Evolutionary conservation across 2,797 vertebrate species (phyloP).

Genomic region (Muscicapa comitata): DNA sequence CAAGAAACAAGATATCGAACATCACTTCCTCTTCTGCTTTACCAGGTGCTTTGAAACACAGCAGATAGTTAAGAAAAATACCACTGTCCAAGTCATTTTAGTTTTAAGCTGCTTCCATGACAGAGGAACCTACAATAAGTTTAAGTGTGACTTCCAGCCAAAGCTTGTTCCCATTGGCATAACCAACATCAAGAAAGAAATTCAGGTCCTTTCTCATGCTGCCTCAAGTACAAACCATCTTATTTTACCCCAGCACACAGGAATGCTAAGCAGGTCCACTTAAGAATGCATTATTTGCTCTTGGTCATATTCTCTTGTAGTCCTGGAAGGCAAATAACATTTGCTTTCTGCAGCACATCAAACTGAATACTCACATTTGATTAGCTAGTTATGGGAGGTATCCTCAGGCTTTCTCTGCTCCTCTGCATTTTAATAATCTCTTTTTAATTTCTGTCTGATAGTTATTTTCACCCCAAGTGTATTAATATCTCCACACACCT

Average conservation of each 20-base stretch:
- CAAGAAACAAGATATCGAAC: not conserved
- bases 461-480: not conserved
- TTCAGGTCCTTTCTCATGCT: not conserved
- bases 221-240: not conserved
- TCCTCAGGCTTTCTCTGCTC: slow-evolving; percentile 29
- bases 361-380: slow-evolving; percentile 40
- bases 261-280: slow-evolving; percentile 33
- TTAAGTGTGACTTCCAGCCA: not conserved
- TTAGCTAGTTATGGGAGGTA: slow-evolving; percentile 19
- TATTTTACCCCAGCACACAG: not conserved
- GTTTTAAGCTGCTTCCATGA: not conserved
- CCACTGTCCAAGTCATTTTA: not conserved
- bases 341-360: slow-evolving; percentile 47
- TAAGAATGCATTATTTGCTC: slow-evolving; percentile 45
- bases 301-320: slow-evolving; percentile 30
- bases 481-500: slow-evolving; percentile 10
- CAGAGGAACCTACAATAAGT: not conserved
- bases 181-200: slow-evolving; percentile 11
- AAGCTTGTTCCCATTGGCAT: not conserved
- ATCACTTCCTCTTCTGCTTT: not conserved
- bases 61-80: not conserved
- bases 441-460: slow-evolving; percentile 45
- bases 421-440: slow-evolving; percentile 45
- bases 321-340: slow-evolving; percentile 46
- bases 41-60: not conserved